Evolutionary conservation across 2,113 vertebrate genomes (phyloP).

Genomic region (Pachypanchax playfairii): DNA sequence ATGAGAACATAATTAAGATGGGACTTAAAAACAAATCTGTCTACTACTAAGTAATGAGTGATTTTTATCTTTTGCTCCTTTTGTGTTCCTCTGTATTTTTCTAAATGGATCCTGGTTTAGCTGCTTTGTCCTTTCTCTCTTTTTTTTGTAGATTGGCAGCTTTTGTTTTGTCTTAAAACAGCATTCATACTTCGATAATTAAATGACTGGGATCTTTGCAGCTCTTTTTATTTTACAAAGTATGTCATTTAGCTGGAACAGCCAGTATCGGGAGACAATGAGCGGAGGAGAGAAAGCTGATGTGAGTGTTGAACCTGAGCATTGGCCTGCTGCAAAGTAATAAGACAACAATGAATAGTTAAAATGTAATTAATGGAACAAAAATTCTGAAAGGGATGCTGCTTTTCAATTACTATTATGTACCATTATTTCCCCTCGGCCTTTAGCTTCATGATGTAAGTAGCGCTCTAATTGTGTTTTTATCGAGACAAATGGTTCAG

Average conservation of each 20-base stretch:
- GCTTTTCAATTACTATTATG: slow-evolving; percentile 64
- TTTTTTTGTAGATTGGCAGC: slow-evolving; percentile 14
- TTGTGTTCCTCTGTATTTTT: slow-evolving; percentile 31
- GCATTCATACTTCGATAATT: slow-evolving; percentile 58
- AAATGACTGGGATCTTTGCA: slow-evolving; percentile 35
- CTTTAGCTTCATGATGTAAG: slow-evolving; percentile 54
- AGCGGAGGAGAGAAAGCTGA: slow-evolving; percentile 42
- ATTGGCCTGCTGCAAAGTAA: slow-evolving; percentile 56
- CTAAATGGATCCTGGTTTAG: slow-evolving; percentile 37
- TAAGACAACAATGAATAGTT: slow-evolving; percentile 72
- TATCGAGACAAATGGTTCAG: slow-evolving; percentile 64
- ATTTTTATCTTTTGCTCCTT: slow-evolving; percentile 31
- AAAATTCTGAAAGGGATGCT: slow-evolving; percentile 35
- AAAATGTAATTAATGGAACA: slow-evolving; percentile 66
- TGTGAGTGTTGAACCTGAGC: slow-evolving; percentile 56
- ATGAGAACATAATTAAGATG: slow-evolving; percentile 27
- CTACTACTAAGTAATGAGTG: slow-evolving; percentile 46
- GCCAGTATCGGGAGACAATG: slow-evolving; percentile 55
- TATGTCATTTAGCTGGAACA: slow-evolving; percentile 53
- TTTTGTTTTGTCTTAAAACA: slow-evolving; percentile 52
- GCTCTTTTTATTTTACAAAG: slow-evolving; percentile 19
- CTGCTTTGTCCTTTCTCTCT: slow-evolving; percentile 31
- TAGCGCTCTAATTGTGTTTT: slow-evolving; percentile 68
- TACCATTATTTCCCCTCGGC: slow-evolving; percentile 50
- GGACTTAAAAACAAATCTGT: slow-evolving; percentile 30